Percentiles rank a stretch among this genome's conserved stretches.
These are phyloP conservation scores for Nephrotoma appendiculata DNA, from an alignment of 2,888 invertebrate species.

Conservation along the genomic window DNA sequence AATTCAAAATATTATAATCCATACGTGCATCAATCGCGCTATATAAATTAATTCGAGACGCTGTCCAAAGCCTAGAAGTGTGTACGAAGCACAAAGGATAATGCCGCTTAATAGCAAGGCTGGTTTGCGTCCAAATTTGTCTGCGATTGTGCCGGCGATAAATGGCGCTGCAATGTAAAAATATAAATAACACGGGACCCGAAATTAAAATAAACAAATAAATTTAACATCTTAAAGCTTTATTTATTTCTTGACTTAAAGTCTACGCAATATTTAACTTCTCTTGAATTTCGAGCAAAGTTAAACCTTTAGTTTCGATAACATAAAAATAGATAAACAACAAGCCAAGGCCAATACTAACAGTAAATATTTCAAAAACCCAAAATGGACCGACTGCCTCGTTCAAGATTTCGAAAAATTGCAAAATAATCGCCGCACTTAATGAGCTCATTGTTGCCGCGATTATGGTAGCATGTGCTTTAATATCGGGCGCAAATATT, in stretches of 20 bases:
- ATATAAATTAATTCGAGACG: too few relatives aligned
- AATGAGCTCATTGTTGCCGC: background rate
- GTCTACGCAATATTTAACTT: background rate
- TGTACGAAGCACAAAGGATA: constrained; percentile 49
- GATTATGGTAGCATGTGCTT: background rate
- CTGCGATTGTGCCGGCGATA: constrained; percentile 41
- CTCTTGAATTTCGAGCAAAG: background rate
- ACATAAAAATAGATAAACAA: background rate
- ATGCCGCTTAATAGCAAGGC: constrained; percentile 40
- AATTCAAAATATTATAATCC: too few relatives aligned
- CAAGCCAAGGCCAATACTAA: background rate
- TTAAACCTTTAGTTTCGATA: background rate
- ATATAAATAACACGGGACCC: too few relatives aligned
- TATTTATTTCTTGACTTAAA: too few relatives aligned
- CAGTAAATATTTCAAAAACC: background rate
- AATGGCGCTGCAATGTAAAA: constrained; percentile 36
- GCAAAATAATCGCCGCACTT: background rate
- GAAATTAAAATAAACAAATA: too few relatives aligned
- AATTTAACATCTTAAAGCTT: too few relatives aligned
- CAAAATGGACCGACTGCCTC: background rate
- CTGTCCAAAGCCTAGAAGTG: constrained; percentile 29
- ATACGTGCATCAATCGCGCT: too few relatives aligned
- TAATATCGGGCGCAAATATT: background rate
- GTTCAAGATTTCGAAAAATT: background rate
- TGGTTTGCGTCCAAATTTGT: constrained; percentile 45